Conservation (phyloP, 2,113 vertebrate species). For the Lathamus discolor region DNA sequence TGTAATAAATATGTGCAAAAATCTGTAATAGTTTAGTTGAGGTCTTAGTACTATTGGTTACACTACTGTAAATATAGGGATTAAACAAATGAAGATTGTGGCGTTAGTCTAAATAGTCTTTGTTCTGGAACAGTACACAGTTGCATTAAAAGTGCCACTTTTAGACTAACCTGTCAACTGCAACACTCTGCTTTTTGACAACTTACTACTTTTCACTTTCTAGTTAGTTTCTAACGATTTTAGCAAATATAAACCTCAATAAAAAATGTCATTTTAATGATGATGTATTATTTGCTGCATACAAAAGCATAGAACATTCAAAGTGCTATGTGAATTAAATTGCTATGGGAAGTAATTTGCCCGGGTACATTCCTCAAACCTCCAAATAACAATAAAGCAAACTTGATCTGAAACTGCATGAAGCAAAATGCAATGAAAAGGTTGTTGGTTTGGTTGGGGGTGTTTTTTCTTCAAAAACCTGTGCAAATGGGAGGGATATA, state of each 20-base stretch:
- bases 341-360: not conserved
- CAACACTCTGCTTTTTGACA: not conserved
- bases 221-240: not conserved
- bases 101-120: not conserved
- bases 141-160: not conserved
- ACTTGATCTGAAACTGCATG: not conserved
- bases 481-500: not conserved
- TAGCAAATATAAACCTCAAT: not conserved
- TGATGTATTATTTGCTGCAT: not conserved
- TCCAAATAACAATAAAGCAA: not conserved
- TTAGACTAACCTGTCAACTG: not conserved
- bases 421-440: not conserved
- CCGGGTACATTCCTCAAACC: not conserved
- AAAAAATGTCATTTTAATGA: not conserved
- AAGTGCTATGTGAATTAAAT: not conserved
- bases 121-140: not conserved
- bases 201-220: not conserved
- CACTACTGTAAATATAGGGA: not conserved
- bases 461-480: not conserved
- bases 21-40: not conserved
- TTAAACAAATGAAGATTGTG: not conserved
- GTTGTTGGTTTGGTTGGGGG: fast-evolving
- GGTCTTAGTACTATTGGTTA: not conserved
- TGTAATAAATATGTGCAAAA: not conserved
- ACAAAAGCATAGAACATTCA: not conserved